Percentiles rank a stretch among this genome's conserved stretches.
These are phyloP conservation scores for Pimpla rufipes DNA, from an alignment of 2,888 invertebrate species.

Conservation along the genomic window DNA sequence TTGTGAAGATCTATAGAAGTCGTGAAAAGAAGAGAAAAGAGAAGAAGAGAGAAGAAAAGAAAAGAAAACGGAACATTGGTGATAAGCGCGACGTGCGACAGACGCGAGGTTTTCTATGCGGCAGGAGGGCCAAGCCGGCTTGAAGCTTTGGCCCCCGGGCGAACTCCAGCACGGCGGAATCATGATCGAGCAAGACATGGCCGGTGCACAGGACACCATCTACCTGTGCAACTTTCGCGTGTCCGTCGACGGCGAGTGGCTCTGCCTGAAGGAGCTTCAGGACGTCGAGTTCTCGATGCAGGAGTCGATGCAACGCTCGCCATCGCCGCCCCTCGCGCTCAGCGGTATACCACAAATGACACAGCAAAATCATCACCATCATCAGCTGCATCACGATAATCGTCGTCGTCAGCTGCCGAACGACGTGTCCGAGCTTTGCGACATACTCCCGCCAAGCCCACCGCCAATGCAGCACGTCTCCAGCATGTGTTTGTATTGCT, in stretches of 20 bases:
- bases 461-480: constrained; percentile 84
- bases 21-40: neutral
- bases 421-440: constrained; percentile 81
- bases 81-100: constrained; percentile 44
- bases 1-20: no score
- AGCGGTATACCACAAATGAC: constrained; percentile 83
- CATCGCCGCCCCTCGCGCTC: constrained; percentile 89
- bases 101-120: constrained; percentile 80
- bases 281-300: constrained; percentile 94
- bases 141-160: constrained; percentile 81
- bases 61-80: neutral
- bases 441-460: constrained; percentile 82
- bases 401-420: constrained; percentile 74
- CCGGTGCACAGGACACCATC: constrained; percentile 97
- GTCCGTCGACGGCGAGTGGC: constrained; percentile 98
- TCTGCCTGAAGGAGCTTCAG: constrained; percentile 96
- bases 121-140: constrained; percentile 81
- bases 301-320: constrained; percentile 89
- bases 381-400: constrained; percentile 57
- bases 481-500: constrained; percentile 84
- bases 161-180: constrained; percentile 81
- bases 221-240: constrained; percentile 99
- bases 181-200: constrained; percentile 89
- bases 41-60: neutral
- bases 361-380: constrained; percentile 72